These are phyloP conservation scores for Bombus sibiricus DNA, from an alignment of 1,140 invertebrate species.

Conservation along the genomic window DNA sequence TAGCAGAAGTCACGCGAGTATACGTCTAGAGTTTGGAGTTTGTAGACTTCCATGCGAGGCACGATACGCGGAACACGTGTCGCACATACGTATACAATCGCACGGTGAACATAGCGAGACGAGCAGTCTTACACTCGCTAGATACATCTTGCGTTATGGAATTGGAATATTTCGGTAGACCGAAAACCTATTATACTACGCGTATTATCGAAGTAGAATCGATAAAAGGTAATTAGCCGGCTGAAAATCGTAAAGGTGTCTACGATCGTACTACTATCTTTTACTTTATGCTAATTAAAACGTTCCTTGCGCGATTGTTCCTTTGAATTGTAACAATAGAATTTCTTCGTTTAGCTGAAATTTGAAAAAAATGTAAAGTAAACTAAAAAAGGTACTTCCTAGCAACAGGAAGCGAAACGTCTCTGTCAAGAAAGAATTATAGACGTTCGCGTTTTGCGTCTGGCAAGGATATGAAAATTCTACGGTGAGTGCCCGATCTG, in stretches of 20 bases:
- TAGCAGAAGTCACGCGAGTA: slow-evolving; percentile 53
- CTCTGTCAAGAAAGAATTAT: too few species aligned
- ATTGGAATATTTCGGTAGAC: background rate
- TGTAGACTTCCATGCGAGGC: background rate
- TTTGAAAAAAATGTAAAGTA: background rate
- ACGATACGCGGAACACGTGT: slow-evolving; percentile 12
- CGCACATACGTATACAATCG: background rate
- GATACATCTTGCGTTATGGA: background rate
- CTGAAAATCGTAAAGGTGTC: too few species aligned
- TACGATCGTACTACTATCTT: too few species aligned
- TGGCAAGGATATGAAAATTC: background rate
- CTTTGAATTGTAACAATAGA: background rate
- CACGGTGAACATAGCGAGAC: background rate
- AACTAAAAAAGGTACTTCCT: too few species aligned
- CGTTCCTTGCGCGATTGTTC: too few species aligned
- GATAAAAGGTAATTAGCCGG: too few species aligned
- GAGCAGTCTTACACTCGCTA: background rate
- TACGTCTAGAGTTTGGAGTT: slow-evolving; percentile 22
- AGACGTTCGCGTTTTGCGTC: too few species aligned
- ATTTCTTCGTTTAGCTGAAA: background rate
- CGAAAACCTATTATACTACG: too few species aligned
- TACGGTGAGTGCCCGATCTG: background rate
- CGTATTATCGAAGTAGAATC: too few species aligned
- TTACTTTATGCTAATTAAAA: too few species aligned
- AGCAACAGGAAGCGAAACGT: too few species aligned